Conservation (phyloP, 2,888 invertebrate species). For the Cryptosula pallasiana region DNA sequence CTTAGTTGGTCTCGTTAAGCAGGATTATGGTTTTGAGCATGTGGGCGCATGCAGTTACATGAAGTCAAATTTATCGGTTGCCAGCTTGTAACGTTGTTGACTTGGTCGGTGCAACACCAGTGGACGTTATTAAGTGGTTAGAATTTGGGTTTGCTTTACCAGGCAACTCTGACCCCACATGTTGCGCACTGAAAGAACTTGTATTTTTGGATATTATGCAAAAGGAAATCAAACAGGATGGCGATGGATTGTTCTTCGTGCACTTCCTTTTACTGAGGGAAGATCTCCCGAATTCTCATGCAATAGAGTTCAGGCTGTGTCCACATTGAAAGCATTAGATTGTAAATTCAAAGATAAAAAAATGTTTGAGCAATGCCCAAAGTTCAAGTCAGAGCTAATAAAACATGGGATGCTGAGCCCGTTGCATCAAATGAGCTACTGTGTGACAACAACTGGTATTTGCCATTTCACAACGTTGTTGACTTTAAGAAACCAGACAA, state of each 20-base stretch:
- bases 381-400: neutral
- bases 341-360: neutral
- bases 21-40: neutral
- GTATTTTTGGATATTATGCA: neutral
- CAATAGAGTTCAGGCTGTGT: neutral
- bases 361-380: neutral
- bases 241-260: neutral
- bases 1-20: neutral
- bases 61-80: too few species aligned
- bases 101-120: too few species aligned
- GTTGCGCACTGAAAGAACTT: neutral
- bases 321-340: neutral
- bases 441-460: too few species aligned
- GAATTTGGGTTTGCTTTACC: neutral
- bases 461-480: too few species aligned
- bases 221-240: neutral
- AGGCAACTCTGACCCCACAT: neutral
- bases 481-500: too few species aligned
- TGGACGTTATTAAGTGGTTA: neutral
- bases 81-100: too few species aligned
- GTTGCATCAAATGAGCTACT: too few species aligned
- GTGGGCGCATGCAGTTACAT: neutral
- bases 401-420: neutral
- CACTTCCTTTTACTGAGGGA: neutral
- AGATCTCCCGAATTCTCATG: neutral